Evolutionary conservation across 2,113 vertebrate species (phyloP).

Genomic region (Poeciliopsis prolifica): DNA sequence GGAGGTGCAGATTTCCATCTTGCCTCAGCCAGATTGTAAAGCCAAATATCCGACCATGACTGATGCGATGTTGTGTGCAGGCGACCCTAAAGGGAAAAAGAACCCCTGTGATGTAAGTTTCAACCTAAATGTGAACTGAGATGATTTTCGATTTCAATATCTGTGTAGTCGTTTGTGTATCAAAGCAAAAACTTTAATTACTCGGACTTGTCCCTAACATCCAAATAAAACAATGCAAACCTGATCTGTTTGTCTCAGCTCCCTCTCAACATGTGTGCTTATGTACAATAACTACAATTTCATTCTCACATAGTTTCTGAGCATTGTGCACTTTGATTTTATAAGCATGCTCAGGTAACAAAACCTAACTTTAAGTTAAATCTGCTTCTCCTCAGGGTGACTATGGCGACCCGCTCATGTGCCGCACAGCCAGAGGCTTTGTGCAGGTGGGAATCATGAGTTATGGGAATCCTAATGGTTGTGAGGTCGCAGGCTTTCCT

Average conservation of each 20-base stretch:
- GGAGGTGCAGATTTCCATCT: constrained; percentile 32
- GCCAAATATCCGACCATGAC: fast-evolving
- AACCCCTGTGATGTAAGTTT: constrained; percentile 43
- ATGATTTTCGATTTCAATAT: neutral
- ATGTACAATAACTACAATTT: neutral
- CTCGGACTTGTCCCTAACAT: neutral
- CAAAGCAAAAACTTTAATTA: neutral
- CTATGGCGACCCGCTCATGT: constrained; percentile 45
- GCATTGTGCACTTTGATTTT: neutral
- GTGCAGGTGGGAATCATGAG: constrained; percentile 55
- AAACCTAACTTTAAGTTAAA: neutral
- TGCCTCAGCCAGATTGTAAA: neutral
- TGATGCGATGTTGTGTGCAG: constrained; percentile 26
- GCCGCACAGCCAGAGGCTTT: fast-evolving
- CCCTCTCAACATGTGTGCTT: neutral
- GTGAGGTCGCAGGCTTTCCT: neutral
- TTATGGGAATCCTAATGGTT: neutral
- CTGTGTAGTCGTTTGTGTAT: neutral
- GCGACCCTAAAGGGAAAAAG: neutral
- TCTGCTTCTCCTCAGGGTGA: constrained; percentile 35
- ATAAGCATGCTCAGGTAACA: neutral
- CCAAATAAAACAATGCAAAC: neutral
- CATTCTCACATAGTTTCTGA: neutral
- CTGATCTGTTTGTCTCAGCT: neutral
- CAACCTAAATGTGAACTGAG: neutral